These are phyloP conservation scores for Germaria angustata DNA, from an alignment of 2,888 invertebrate genomes.

Conservation along the genomic window DNA sequence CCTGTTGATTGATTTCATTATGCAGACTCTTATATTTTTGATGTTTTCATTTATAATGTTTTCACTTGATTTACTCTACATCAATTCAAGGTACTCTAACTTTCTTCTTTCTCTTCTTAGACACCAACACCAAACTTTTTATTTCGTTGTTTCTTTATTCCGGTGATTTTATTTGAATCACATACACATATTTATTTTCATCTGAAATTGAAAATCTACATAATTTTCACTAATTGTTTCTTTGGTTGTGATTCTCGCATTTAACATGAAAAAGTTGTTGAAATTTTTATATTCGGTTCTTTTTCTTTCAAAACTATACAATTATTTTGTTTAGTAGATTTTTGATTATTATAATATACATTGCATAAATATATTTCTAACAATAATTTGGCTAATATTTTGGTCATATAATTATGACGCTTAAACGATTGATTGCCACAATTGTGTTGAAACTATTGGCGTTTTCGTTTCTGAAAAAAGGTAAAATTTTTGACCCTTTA, in stretches of 20 bases:
- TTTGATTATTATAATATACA: not conserved
- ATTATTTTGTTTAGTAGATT: slow-evolving; percentile 29
- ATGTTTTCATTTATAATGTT: slow-evolving; percentile 81
- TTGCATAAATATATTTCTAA: no score
- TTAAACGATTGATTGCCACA: not conserved
- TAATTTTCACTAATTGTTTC: not conserved
- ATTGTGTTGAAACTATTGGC: slow-evolving; percentile 20
- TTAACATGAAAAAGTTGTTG: slow-evolving; percentile 1
- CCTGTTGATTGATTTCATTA: slow-evolving; percentile 50
- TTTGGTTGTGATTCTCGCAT: not conserved
- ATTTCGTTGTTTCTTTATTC: slow-evolving; percentile 53
- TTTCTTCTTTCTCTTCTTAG: slow-evolving; percentile 38
- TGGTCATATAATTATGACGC: not conserved
- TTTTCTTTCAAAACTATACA: not conserved
- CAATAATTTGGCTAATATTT: no score
- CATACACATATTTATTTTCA: not conserved
- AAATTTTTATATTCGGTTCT: not conserved
- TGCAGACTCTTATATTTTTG: slow-evolving; percentile 81
- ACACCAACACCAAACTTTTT: slow-evolving; percentile 28
- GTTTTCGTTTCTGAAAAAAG: no score
- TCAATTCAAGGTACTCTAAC: slow-evolving; percentile 80
- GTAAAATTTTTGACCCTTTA: no score
- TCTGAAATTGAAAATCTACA: slow-evolving; percentile 2
- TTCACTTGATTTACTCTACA: slow-evolving; percentile 81
- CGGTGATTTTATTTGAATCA: not conserved